Evolutionary conservation across 2,113 vertebrate genomes (phyloP), one percentile per base, ranked within the genome.

Genomic region (Urocolius indicus): DNA sequence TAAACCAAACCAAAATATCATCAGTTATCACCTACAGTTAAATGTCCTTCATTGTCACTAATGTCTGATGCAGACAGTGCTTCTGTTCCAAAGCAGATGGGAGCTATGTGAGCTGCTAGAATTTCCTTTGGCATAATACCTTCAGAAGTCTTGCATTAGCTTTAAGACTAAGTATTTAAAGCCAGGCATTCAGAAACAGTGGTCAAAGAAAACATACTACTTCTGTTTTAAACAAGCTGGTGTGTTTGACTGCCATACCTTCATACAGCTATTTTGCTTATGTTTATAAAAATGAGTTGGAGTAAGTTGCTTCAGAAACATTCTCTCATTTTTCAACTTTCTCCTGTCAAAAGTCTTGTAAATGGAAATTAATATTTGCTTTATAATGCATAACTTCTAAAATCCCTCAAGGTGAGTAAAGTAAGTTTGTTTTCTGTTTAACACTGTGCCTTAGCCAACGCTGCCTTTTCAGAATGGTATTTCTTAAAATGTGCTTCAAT

Each of bases 51-150:
- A 26, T 16, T 84, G 71, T 51, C 59, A 58, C 58, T 54, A 46
- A 23, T 19, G 67, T 3, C 63, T 82, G 65, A 8, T 68, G 72
- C 90, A 95, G 75, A 30, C 68, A 29, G 76, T 13, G 54, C 65
- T 92, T 29, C 79, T 84, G 71, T 5, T 55, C 57, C 54, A 45
- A 34, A 69, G 84, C 88, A 90, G 92, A 93, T 69, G 85, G 93
- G 75, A 93, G 79, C 74, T 74, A 23, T 9, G 83, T 57, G 83
- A 89, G 92, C 49, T 88, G 66, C 66, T 55, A 84, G 68, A 46
- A 62, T 76, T 58, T 68, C 93, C 93, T 43, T 14, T 23, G 65
- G 59, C 38, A 49, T 22, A 41, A 45, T 66, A 57, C 76, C 85
- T n/a, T 57, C 65, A 68, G 29, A 16, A 93, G 41, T 6, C 82